Percentiles rank a stretch among this genome's conserved stretches.
Evolutionary conservation across 2,113 vertebrate species (phyloP).

Genomic region (Ciconia stormi): DNA sequence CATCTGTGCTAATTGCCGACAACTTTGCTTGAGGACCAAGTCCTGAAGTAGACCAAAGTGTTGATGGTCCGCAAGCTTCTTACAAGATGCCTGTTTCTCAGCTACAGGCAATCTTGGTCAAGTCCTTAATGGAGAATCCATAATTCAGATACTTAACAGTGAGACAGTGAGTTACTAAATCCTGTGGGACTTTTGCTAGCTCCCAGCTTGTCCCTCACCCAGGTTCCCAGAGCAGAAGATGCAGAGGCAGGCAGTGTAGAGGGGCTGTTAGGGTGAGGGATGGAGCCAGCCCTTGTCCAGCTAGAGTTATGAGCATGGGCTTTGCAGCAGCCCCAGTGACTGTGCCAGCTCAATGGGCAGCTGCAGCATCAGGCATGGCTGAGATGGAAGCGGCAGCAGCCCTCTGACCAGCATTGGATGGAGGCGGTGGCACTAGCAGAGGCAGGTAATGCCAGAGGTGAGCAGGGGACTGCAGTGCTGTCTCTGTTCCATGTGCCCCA

Average conservation of each 20-base stretch:
- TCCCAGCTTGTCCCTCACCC: neutral
- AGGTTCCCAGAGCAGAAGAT: neutral
- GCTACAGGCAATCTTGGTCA: neutral
- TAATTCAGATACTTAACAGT: neutral
- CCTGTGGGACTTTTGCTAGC: neutral
- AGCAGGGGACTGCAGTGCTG: neutral
- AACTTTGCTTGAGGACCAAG: neutral
- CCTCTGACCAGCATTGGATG: fast-evolving
- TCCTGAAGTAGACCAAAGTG: neutral
- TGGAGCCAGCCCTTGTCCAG: neutral
- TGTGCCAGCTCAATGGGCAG: neutral
- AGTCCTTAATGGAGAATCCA: neutral
- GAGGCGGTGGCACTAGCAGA: neutral
- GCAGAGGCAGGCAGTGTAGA: neutral
- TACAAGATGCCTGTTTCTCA: neutral
- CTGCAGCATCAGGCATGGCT: fast-evolving
- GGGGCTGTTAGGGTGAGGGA: neutral
- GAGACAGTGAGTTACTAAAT: neutral
- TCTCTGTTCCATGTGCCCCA: neutral
- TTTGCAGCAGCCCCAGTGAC: neutral
- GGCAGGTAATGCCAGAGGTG: neutral
- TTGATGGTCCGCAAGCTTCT: neutral
- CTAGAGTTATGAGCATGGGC: neutral
- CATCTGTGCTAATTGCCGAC: neutral
- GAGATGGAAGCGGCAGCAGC: neutral